A percentile compares a stretch with the other conserved stretches of the same genome.
These are phyloP conservation scores for Pomatostomus ruficeps DNA, from an alignment of 2,113 vertebrate genomes.

Conservation along the genomic window DNA sequence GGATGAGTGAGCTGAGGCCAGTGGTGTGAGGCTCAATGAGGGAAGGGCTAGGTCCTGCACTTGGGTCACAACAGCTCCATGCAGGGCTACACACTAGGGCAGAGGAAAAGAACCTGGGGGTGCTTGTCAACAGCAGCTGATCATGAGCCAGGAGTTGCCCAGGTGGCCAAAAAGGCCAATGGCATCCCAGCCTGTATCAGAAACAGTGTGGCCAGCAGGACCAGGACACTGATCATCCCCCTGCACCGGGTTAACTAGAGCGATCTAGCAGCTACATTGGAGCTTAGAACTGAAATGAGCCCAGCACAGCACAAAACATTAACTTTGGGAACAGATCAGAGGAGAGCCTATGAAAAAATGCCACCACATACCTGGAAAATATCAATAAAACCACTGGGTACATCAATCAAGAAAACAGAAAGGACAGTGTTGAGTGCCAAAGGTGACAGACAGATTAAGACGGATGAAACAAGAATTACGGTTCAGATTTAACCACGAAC, in stretches of 20 bases:
- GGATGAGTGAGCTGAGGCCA: neutral
- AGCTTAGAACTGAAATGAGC: neutral
- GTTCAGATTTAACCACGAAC: neutral
- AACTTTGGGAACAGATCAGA: neutral
- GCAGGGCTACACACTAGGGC: neutral
- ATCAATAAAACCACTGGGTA: neutral
- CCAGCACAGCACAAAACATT: neutral
- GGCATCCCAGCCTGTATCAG: neutral
- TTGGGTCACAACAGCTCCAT: neutral
- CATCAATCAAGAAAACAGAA: neutral
- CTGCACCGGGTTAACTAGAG: neutral
- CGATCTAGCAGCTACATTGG: neutral
- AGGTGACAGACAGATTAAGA: conserved; percentile 16
- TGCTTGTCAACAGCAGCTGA: neutral
- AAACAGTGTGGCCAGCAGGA: neutral
- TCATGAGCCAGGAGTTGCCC: neutral
- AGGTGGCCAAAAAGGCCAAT: neutral
- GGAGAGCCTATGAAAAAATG: neutral
- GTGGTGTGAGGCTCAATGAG: neutral
- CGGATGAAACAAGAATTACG: neutral
- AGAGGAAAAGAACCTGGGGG: neutral
- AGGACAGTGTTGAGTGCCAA: neutral
- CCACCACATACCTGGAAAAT: neutral
- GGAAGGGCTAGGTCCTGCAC: neutral
- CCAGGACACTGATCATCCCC: neutral